These are phyloP conservation scores for Chrosomus eos DNA, from an alignment of 2,797 vertebrate species.

Conservation along the genomic window DNA sequence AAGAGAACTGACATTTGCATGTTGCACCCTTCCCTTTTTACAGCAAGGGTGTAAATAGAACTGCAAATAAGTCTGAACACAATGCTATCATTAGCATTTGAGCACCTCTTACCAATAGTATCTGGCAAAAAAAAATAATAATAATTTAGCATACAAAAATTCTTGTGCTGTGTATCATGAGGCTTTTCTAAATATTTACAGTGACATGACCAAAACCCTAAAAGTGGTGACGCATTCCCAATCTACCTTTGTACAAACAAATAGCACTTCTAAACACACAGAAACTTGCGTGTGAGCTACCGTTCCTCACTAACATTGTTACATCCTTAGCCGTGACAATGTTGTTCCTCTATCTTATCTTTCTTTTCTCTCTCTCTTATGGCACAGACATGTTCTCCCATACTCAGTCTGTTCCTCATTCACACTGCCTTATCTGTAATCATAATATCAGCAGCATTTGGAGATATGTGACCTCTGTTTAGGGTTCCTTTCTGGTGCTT, in stretches of 20 bases:
- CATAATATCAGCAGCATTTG: slow-evolving; percentile 1
- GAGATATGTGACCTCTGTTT: neutral
- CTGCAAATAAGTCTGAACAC: neutral
- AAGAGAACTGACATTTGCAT: neutral
- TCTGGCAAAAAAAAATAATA: neutral
- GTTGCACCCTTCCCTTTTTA: neutral
- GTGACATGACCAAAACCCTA: neutral
- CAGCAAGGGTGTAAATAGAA: neutral
- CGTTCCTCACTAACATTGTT: neutral
- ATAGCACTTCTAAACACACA: neutral
- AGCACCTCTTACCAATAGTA: neutral
- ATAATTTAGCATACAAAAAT: neutral
- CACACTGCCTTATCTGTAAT: neutral
- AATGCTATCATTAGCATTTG: neutral
- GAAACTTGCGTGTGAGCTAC: neutral
- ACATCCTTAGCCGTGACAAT: neutral
- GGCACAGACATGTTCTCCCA: neutral
- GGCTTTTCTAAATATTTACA: neutral
- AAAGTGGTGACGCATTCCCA: neutral
- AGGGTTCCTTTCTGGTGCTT: neutral
- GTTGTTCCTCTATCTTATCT: slow-evolving; percentile 28
- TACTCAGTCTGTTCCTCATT: slow-evolving; percentile 1
- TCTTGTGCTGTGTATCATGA: neutral
- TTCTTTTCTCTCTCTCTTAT: neutral
- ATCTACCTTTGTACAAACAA: neutral